A percentile compares a stretch with the other conserved stretches of the same genome.
phyloP scores from a whole-genome alignment of 30 jellyfish, hydroid and myxozoan genomes.

The Chrysaora quinquecirrha region DNA sequence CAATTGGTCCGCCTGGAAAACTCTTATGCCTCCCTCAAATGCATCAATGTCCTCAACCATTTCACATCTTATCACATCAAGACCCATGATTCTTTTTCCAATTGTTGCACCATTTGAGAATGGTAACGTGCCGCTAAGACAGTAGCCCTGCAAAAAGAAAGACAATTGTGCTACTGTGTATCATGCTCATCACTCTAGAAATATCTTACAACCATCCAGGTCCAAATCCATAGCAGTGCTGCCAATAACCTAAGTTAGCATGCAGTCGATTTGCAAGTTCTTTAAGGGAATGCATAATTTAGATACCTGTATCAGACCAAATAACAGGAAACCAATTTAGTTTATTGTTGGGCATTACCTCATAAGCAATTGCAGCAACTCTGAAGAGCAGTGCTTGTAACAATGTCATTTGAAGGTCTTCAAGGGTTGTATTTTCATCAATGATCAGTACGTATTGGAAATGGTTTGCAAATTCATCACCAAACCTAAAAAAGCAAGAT shows the following conservation, averaged over 20 bases:
- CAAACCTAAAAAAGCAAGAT: slow-evolving; percentile 83
- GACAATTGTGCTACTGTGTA: no score
- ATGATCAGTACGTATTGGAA: slow-evolving; percentile 71
- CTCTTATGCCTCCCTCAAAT: slow-evolving; percentile 33
- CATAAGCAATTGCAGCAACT: slow-evolving; percentile 85
- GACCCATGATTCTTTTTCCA: slow-evolving; percentile 75
- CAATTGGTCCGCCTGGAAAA: slow-evolving; percentile 76
- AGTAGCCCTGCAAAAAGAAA: slow-evolving; percentile 68
- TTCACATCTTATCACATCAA: slow-evolving; percentile 62
- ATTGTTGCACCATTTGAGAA: slow-evolving; percentile 78
- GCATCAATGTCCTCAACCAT: slow-evolving; percentile 60
- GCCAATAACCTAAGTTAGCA: not conserved
- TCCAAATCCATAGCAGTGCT: not conserved
- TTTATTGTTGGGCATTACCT: slow-evolving; percentile 72
- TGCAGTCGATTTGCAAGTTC: not conserved
- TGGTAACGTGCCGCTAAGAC: slow-evolving; percentile 85
- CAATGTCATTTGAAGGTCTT: slow-evolving; percentile 81
- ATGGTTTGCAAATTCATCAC: slow-evolving; percentile 72
- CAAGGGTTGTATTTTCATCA: slow-evolving; percentile 80
- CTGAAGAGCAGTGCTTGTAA: slow-evolving; percentile 91
- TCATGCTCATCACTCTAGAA: no score
- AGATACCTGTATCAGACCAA: not conserved
- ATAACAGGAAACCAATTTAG: not conserved
- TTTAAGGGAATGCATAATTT: not conserved
- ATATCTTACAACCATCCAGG: no score